Percentiles rank a stretch among this genome's conserved stretches.
phyloP scores from a whole-genome alignment of 2,797 vertebrate species.

The Malacoctenus gilli region DNA sequence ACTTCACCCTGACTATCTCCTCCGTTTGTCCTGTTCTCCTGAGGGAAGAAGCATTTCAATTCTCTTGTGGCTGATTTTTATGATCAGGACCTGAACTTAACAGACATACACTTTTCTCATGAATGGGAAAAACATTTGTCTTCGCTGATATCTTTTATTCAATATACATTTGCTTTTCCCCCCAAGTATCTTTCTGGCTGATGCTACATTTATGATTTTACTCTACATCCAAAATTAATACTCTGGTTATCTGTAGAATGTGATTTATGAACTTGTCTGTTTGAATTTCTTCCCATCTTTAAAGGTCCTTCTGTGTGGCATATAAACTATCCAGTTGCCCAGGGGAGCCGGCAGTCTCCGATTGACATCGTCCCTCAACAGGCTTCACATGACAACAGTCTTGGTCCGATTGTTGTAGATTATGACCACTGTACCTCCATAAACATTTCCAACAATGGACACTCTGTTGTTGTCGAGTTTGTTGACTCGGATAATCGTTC shows the following conservation, averaged over 20 bases:
- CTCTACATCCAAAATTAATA: too few relatives aligned
- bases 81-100: neutral
- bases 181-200: too few relatives aligned
- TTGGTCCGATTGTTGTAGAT: constrained; percentile 83
- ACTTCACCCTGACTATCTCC: constrained; percentile 19
- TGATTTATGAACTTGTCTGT: neutral
- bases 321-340: constrained; percentile 88
- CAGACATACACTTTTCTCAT: neutral
- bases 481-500: constrained; percentile 90
- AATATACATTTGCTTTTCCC: neutral
- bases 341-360: constrained; percentile 91
- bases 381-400: constrained; percentile 83
- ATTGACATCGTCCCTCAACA: constrained; percentile 88
- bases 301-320: constrained; percentile 92
- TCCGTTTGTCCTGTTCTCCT: neutral
- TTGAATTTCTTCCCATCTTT: neutral
- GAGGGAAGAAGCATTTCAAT: neutral
- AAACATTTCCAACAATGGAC: constrained; percentile 91
- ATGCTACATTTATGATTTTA: too few relatives aligned
- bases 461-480: constrained; percentile 94
- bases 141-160: too few relatives aligned
- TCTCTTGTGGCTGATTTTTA: neutral
- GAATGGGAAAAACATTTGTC: too few relatives aligned
- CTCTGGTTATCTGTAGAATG: too few relatives aligned
- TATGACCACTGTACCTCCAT: constrained; percentile 90